These are phyloP conservation scores for Melanaphis sacchari DNA, from an alignment of 1,140 invertebrate species.

Conservation along the genomic window DNA sequence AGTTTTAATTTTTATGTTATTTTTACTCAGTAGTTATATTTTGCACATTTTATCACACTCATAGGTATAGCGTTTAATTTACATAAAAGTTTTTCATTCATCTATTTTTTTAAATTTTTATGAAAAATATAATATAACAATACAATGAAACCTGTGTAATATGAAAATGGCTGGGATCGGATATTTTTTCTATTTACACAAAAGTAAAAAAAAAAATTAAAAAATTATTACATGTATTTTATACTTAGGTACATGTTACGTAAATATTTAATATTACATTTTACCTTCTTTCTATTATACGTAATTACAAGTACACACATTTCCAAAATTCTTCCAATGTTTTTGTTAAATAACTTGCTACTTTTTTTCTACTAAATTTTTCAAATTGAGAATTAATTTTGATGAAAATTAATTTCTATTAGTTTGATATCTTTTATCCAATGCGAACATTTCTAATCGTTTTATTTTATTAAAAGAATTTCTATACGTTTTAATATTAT, in stretches of 20 bases:
- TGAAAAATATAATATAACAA: too few species aligned
- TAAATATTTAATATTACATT: neutral
- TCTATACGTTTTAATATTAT: neutral
- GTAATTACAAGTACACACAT: too few species aligned
- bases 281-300: too few species aligned
- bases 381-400: neutral
- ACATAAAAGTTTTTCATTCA: too few species aligned
- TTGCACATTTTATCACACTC: too few species aligned
- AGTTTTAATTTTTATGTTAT: too few species aligned
- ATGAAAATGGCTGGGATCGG: too few species aligned
- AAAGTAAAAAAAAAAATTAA: neutral
- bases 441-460: neutral
- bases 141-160: too few species aligned
- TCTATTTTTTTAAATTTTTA: too few species aligned
- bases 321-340: neutral
- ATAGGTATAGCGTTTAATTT: too few species aligned
- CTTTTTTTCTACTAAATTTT: neutral
- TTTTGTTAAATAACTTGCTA: neutral
- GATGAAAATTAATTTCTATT: neutral
- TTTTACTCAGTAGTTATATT: too few species aligned
- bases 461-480: neutral
- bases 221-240: neutral
- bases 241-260: neutral
- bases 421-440: too few species aligned
- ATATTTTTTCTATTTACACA: neutral